A percentile compares a stretch with the other conserved stretches of the same genome.
Conservation (phyloP, 2,113 vertebrate genomes). For the Catharus minimus region DNA sequence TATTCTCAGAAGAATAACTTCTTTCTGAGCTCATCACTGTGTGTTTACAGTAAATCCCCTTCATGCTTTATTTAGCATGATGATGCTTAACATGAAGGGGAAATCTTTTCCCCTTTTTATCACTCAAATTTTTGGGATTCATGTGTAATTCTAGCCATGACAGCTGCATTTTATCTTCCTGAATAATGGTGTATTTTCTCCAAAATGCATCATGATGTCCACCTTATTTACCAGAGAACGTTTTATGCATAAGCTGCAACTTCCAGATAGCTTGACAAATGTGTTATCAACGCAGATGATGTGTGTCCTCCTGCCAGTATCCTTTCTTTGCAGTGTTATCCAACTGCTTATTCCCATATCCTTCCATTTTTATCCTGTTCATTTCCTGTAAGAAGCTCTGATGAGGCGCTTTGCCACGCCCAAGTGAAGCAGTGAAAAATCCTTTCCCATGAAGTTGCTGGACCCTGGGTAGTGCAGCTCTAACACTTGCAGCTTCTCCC, state of each 20-base stretch:
- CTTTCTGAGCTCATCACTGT: neutral
- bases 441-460: neutral
- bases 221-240: neutral
- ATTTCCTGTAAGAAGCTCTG: neutral
- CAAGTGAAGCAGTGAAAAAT: neutral
- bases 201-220: neutral
- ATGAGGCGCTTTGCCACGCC: neutral
- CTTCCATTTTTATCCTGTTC: neutral
- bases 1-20: neutral
- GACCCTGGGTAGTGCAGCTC: neutral
- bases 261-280: neutral
- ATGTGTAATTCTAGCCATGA: neutral
- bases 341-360: neutral
- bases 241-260: neutral
- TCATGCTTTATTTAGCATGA: neutral
- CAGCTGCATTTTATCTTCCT: neutral
- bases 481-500: neutral
- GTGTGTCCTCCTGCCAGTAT: neutral
- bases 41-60: neutral
- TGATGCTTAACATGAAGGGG: too few species aligned
- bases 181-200: neutral
- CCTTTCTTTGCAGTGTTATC: neutral
- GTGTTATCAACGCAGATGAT: neutral
- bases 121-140: neutral
- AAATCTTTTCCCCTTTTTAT: neutral